phyloP scores from a whole-genome alignment of 2,113 vertebrate genomes.

The Rhipidura dahli region DNA sequence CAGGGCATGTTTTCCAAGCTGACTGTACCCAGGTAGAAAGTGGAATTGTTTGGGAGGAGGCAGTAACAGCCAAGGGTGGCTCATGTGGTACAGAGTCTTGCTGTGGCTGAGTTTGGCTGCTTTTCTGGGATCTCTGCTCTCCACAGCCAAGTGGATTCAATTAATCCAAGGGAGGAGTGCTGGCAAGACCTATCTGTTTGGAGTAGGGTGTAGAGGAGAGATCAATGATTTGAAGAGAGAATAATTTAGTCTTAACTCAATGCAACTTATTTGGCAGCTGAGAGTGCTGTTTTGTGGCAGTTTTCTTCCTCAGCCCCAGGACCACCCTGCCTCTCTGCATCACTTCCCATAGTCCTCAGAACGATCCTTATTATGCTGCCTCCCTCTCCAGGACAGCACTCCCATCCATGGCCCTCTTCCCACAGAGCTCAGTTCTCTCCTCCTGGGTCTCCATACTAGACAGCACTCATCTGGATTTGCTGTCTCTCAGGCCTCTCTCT shows the following conservation, averaged over 20 bases:
- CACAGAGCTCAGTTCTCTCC: not conserved
- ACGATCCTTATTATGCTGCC: not conserved
- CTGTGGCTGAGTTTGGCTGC: not conserved
- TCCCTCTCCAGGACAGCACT: not conserved
- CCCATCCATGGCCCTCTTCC: not conserved
- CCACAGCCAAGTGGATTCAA: not conserved
- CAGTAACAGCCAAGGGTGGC: not conserved
- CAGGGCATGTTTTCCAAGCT: not conserved
- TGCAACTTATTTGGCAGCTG: not conserved
- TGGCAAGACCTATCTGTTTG: not conserved
- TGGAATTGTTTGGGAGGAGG: not conserved
- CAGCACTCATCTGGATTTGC: not conserved
- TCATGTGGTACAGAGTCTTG: not conserved
- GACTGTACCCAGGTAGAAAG: not conserved
- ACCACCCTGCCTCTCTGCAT: not conserved
- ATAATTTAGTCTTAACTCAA: not conserved
- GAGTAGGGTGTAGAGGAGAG: not conserved
- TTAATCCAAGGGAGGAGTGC: conserved; percentile 20
- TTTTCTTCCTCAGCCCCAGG: not conserved
- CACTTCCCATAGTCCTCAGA: not conserved
- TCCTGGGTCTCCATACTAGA: not conserved
- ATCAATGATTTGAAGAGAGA: not conserved
- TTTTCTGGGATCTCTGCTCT: not conserved
- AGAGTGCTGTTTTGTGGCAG: not conserved
- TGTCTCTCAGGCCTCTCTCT: not conserved